A percentile compares a stretch with the other conserved stretches of the same genome.
These are phyloP conservation scores for Acanthoscelides obtectus DNA, from an alignment of 2,888 invertebrate genomes.

Conservation along the genomic window DNA sequence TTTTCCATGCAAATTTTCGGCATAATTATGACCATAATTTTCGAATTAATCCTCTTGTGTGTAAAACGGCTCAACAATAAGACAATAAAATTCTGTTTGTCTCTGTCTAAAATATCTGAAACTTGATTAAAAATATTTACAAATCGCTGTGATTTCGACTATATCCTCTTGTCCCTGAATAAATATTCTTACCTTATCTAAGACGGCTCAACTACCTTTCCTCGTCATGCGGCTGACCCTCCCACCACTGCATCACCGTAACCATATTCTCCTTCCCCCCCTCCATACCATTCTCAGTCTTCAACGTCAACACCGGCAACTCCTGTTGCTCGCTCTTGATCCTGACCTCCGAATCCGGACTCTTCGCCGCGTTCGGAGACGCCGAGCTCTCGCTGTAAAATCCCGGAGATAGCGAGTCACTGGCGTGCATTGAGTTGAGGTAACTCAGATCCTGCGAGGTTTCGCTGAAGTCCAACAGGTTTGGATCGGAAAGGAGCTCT, in stretches of 20 bases:
- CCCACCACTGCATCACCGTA: constrained; percentile 56
- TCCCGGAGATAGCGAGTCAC: constrained; percentile 40
- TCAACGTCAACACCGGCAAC: constrained; percentile 42
- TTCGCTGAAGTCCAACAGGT: constrained; percentile 46
- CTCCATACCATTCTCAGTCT: constrained; percentile 34
- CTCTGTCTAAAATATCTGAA: no score
- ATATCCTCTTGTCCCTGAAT: no score
- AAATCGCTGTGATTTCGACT: no score
- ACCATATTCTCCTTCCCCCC: constrained; percentile 50
- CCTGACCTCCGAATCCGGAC: constrained; percentile 21
- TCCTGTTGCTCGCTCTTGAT: not conserved
- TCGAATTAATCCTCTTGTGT: no score
- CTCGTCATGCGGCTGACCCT: constrained; percentile 34
- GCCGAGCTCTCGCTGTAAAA: constrained; percentile 46
- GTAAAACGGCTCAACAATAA: no score
- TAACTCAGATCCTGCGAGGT: constrained; percentile 51
- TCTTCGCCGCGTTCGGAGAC: constrained; percentile 39
- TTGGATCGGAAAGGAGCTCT: constrained; percentile 47
- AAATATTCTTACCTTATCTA: not conserved
- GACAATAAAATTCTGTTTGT: no score
- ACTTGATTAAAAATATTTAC: no score
- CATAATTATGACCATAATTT: no score
- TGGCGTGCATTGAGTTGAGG: constrained; percentile 41
- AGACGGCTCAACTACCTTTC: constrained; percentile 6
- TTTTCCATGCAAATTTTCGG: no score